phyloP scores from a whole-genome alignment of 2,888 invertebrate species.

The Muscina levida region DNA sequence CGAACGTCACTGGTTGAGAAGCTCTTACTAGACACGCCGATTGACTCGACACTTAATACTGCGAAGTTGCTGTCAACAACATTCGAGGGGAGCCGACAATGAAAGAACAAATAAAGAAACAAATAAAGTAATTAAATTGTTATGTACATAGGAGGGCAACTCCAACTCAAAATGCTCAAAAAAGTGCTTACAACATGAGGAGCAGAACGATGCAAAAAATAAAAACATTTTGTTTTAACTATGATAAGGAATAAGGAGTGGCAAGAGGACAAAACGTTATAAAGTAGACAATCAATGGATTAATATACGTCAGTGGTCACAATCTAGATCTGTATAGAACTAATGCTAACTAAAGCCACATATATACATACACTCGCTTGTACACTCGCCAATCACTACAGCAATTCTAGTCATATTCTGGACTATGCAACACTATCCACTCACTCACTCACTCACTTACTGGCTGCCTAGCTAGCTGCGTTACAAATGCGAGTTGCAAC shows the following conservation, averaged over 20 bases:
- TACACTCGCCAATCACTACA: neutral
- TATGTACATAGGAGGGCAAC: slow-evolving; percentile 34
- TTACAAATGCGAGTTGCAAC: slow-evolving; percentile 25
- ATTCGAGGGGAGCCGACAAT: no score
- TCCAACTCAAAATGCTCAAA: neutral
- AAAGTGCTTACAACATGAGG: slow-evolving; percentile 33
- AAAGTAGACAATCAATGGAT: slow-evolving; percentile 49
- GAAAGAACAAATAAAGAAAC: slow-evolving; percentile 15
- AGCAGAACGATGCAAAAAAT: slow-evolving; percentile 21
- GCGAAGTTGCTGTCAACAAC: no score
- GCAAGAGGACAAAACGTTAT: slow-evolving; percentile 3
- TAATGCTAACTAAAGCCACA: slow-evolving; percentile 11
- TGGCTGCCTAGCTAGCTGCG: neutral
- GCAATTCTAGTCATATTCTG: slow-evolving; percentile 12
- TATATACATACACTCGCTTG: neutral
- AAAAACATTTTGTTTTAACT: neutral
- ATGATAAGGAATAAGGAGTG: slow-evolving; percentile 6
- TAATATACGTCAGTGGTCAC: slow-evolving; percentile 40
- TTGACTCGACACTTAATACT: no score
- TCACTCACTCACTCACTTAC: neutral
- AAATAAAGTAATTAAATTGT: slow-evolving; percentile 64
- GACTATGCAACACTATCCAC: slow-evolving; percentile 25
- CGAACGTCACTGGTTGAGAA: no score
- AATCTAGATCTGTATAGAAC: slow-evolving; percentile 35
- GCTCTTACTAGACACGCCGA: no score